phyloP scores from a whole-genome alignment of 2,888 invertebrate species.

The Dolichopus griseipennis region DNA sequence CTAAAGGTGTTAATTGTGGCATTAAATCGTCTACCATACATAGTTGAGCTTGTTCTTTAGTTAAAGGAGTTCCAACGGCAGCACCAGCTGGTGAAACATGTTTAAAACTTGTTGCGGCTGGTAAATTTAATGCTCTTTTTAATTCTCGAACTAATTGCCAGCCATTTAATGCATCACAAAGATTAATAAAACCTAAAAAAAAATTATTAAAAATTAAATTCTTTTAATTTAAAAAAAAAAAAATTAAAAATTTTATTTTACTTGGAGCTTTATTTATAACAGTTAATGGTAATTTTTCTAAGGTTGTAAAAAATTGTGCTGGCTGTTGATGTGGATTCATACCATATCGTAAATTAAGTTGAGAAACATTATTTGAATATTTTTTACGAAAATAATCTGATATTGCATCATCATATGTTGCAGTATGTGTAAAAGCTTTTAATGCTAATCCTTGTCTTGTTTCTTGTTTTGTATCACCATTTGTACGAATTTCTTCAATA shows the following conservation, averaged over 20 bases:
- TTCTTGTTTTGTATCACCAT: slow-evolving; percentile 62
- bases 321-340: slow-evolving; percentile 99
- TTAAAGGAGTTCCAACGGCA: slow-evolving; percentile 77
- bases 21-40: slow-evolving; percentile 88
- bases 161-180: slow-evolving; percentile 94
- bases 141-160: slow-evolving; percentile 94
- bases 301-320: slow-evolving; percentile 79
- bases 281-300: slow-evolving; percentile 69
- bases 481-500: slow-evolving; percentile 59
- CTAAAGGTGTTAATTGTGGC: slow-evolving; percentile 66
- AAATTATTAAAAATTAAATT: not conserved
- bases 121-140: slow-evolving; percentile 64
- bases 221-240: not conserved
- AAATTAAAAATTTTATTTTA: not conserved
- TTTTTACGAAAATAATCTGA: slow-evolving; percentile 91
- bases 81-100: slow-evolving; percentile 98
- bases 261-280: slow-evolving; percentile 90
- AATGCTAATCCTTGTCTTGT: slow-evolving; percentile 48
- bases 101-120: slow-evolving; percentile 95
- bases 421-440: slow-evolving; percentile 94
- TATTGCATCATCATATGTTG: slow-evolving; percentile 89
- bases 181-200: slow-evolving; percentile 71
- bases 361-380: slow-evolving; percentile 68
- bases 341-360: slow-evolving; percentile 80
- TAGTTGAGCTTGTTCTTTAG: slow-evolving; percentile 67